These are phyloP conservation scores for Myiothlypis chrysogaster DNA, from an alignment of 2,797 vertebrate genomes.

Conservation along the genomic window DNA sequence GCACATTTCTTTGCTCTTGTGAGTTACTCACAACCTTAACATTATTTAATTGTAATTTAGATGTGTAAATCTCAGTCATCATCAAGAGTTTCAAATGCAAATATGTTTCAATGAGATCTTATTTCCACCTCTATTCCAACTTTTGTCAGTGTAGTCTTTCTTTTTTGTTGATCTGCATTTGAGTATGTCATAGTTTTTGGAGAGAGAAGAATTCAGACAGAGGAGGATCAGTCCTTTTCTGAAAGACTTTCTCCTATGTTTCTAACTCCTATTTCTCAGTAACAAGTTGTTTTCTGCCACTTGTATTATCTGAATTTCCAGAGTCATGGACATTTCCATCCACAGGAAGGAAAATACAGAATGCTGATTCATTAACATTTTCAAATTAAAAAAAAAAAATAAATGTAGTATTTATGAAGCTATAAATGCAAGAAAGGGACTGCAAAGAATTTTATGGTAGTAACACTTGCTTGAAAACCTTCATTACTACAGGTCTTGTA, in stretches of 20 bases:
- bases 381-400: neutral
- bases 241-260: neutral
- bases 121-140: neutral
- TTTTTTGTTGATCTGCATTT: neutral
- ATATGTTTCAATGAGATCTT: neutral
- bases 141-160: neutral
- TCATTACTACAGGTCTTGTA: neutral
- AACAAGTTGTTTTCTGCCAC: neutral
- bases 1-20: slow-evolving; percentile 53
- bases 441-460: neutral
- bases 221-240: neutral
- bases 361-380: neutral
- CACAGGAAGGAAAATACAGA: neutral
- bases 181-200: neutral
- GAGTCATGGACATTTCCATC: neutral
- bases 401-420: neutral
- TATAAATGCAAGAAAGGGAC: neutral
- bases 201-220: neutral
- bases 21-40: slow-evolving; percentile 53
- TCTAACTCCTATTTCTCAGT: neutral
- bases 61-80: slow-evolving; percentile 24
- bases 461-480: neutral
- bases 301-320: neutral
- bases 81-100: slow-evolving; percentile 6
- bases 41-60: slow-evolving; percentile 60